These are phyloP conservation scores for Euleptes europaea DNA, from an alignment of 2,113 vertebrate genomes.

Conservation along the genomic window DNA sequence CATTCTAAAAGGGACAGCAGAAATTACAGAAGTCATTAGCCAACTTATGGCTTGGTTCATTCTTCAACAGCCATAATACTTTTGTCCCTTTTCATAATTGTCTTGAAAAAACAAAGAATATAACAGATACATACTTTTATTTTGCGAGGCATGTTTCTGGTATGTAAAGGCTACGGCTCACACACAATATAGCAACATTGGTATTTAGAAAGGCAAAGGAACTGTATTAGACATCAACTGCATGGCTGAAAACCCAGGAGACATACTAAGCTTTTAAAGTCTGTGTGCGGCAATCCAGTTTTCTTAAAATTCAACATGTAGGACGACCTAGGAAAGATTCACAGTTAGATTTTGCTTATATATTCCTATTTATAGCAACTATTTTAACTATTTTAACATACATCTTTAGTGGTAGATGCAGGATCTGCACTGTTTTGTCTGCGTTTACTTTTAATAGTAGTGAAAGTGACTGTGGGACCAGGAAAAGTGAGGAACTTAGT, in stretches of 20 bases:
- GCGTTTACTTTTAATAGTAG: conserved; percentile 2
- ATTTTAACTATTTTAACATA: background rate
- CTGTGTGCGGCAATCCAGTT: conserved; percentile 20
- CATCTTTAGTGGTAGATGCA: background rate
- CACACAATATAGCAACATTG: background rate
- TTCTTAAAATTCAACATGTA: conserved; percentile 24
- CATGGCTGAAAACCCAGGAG: conserved; percentile 29
- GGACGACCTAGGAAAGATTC: conserved; percentile 23
- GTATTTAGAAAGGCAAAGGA: background rate
- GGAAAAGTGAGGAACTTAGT: conserved; percentile 19
- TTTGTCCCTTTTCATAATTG: background rate
- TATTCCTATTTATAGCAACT: background rate
- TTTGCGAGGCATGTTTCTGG: background rate
- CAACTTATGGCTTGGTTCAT: conserved; percentile 13
- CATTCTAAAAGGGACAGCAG: background rate
- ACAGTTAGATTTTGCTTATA: conserved; percentile 12
- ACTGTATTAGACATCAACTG: conserved; percentile 8
- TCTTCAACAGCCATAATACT: background rate
- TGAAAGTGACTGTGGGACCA: conserved; percentile 34
- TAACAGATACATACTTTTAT: background rate
- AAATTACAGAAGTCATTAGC: conserved; percentile 13
- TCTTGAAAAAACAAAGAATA: background rate
- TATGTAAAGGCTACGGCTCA: background rate
- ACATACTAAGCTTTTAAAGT: background rate
- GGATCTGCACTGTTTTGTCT: conserved; percentile 25